Evolutionary conservation across 2,797 vertebrate genomes (phyloP).

Genomic region (Astyanax mexicanus): DNA sequence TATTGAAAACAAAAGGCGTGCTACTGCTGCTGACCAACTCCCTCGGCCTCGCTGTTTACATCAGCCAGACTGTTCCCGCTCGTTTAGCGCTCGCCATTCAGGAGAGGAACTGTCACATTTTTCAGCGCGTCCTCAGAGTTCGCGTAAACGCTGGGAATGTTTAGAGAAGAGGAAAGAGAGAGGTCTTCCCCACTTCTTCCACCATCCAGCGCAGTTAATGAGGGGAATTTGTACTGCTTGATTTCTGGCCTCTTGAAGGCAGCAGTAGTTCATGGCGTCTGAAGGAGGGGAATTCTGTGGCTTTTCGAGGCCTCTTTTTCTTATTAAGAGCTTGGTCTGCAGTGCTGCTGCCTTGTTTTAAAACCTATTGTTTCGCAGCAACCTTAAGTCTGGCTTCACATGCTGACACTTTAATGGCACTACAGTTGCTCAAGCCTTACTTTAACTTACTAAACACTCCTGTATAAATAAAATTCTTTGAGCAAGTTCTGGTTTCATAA

Average conservation of each 20-base stretch:
- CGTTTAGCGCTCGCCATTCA: constrained; percentile 51
- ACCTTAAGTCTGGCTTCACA: too few relatives aligned
- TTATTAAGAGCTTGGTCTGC: neutral
- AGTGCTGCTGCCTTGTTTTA: too few relatives aligned
- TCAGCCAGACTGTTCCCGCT: constrained; percentile 53
- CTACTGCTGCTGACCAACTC: constrained; percentile 61
- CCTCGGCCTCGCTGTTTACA: constrained; percentile 60
- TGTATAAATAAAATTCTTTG: too few relatives aligned
- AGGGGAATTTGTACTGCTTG: constrained; percentile 2
- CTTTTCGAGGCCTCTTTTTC: neutral
- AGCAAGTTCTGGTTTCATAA: too few relatives aligned
- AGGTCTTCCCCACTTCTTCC: constrained; percentile 43
- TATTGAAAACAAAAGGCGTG: constrained; percentile 60
- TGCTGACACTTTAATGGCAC: too few relatives aligned
- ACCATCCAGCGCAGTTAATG: constrained; percentile 21
- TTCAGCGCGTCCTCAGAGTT: constrained; percentile 46
- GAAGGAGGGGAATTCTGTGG: neutral
- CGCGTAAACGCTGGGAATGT: constrained; percentile 58
- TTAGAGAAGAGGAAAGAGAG: constrained; percentile 45
- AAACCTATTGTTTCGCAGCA: too few relatives aligned
- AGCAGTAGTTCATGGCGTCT: neutral
- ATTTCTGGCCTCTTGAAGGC: constrained; percentile 47
- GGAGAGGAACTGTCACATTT: constrained; percentile 49
- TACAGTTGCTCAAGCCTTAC: too few relatives aligned
- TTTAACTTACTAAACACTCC: too few relatives aligned